Conservation (phyloP, 2,888 invertebrate species). For the Syrphus vitripennis region DNA sequence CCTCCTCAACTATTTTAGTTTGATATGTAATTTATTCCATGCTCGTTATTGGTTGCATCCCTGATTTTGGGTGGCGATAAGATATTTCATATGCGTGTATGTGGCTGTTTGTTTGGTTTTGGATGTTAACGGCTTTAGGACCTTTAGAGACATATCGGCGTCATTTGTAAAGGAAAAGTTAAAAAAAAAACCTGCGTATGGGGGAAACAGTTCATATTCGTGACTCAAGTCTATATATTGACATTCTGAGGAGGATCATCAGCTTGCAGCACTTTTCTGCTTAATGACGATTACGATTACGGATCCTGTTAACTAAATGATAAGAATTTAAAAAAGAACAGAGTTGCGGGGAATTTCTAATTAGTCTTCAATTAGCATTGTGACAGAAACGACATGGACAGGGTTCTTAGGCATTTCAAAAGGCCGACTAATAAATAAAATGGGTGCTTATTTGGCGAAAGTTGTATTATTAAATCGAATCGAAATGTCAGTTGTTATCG, state of each 20-base stretch:
- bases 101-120: conserved; percentile 23
- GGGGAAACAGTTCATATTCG: conserved; percentile 52
- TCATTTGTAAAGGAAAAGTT: conserved; percentile 74
- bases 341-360: conserved; percentile 44
- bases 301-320: conserved; percentile 45
- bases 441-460: too few relatives aligned
- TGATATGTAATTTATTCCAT: conserved; percentile 71
- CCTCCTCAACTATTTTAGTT: conserved; percentile 47
- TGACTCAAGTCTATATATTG: conserved; percentile 50
- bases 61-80: conserved; percentile 71
- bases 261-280: background rate
- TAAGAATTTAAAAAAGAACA: conserved; percentile 21
- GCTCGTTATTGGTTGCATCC: conserved; percentile 69
- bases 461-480: too few relatives aligned
- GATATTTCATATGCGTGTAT: conserved; percentile 35
- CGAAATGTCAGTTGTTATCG: too few relatives aligned
- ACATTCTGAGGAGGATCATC: conserved; percentile 61
- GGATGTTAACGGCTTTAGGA: conserved; percentile 53
- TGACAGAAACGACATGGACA: conserved; percentile 10
- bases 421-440: background rate
- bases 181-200: conserved; percentile 34
- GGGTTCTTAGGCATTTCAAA: conserved; percentile 11
- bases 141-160: conserved; percentile 79
- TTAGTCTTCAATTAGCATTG: conserved; percentile 68
- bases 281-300: background rate